A percentile compares a stretch with the other conserved stretches of the same genome.
phyloP scores from a whole-genome alignment of 2,797 vertebrate genomes.

The Remorina albescens region DNA sequence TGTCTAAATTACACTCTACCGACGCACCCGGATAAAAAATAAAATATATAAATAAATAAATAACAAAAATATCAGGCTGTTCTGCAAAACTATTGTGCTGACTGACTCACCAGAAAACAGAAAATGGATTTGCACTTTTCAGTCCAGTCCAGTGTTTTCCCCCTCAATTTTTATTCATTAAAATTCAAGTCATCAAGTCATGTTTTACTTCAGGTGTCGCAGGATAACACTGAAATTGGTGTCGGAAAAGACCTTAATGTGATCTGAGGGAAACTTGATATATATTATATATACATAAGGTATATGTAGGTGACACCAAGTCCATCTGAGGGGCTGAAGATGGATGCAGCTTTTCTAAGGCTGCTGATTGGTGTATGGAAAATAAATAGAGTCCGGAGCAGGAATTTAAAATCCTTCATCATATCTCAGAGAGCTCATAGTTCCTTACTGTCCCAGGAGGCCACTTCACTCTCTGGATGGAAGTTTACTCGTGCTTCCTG shows the following conservation, averaged over 20 bases:
- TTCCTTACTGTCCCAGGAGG: too few relatives aligned
- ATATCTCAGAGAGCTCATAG: too few relatives aligned
- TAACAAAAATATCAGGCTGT: slow-evolving; percentile 41
- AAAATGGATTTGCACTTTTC: slow-evolving; percentile 18
- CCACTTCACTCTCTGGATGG: too few relatives aligned
- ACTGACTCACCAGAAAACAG: slow-evolving; percentile 48
- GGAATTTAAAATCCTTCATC: too few relatives aligned
- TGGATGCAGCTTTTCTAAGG: background rate
- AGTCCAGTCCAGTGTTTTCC: slow-evolving; percentile 4
- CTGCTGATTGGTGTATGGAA: too few relatives aligned
- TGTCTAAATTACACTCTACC: slow-evolving; percentile 27
- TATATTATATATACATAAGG: too few relatives aligned
- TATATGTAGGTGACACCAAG: too few relatives aligned
- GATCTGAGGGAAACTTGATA: background rate
- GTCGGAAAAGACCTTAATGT: background rate
- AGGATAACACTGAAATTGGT: background rate
- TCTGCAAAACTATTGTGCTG: slow-evolving; percentile 24
- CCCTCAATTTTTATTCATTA: slow-evolving; percentile 19
- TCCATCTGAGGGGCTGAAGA: too few relatives aligned
- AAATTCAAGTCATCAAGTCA: background rate
- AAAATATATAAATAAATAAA: background rate
- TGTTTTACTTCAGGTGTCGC: background rate
- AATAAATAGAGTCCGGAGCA: too few relatives aligned
- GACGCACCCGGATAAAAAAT: slow-evolving; percentile 13
- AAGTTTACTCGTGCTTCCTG: too few relatives aligned